A percentile compares a stretch with the other conserved stretches of the same genome.
These are phyloP conservation scores for Fulica atra DNA, from an alignment of 2,113 vertebrate species.

Conservation along the genomic window DNA sequence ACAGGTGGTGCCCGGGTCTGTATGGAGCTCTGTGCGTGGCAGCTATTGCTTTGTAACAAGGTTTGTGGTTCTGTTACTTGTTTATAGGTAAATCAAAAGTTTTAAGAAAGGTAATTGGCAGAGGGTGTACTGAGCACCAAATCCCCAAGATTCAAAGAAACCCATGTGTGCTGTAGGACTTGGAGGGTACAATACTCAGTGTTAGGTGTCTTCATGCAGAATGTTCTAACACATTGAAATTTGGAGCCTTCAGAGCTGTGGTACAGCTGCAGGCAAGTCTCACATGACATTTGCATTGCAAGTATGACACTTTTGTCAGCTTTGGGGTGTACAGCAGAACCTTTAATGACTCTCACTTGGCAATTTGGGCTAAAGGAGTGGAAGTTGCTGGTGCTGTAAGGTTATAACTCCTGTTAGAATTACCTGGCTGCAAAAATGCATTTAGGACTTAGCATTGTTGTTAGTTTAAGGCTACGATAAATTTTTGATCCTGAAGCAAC, in stretches of 20 bases:
- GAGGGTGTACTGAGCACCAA: background rate
- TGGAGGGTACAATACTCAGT: background rate
- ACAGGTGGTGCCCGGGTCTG: no score
- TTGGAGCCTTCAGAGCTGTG: background rate
- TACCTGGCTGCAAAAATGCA: no score
- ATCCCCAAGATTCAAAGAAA: background rate
- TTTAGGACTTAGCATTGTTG: background rate
- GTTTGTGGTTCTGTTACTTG: background rate
- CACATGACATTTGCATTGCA: accelerated
- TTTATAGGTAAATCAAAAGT: background rate
- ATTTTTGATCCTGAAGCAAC: background rate
- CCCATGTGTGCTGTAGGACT: background rate
- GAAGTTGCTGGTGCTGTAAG: background rate
- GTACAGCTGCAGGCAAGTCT: background rate
- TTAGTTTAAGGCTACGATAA: background rate
- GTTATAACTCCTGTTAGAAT: background rate
- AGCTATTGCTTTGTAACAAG: background rate
- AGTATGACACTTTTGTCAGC: background rate
- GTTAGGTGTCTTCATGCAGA: accelerated
- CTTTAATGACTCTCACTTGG: background rate
- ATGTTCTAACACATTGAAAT: accelerated
- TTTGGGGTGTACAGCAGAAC: background rate
- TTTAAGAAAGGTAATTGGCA: background rate
- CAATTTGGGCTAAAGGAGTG: background rate
- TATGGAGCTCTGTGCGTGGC: background rate